Evolutionary conservation across 2,113 vertebrate species (phyloP), one percentile per base, ranked within the genome.

Genomic region (Oncorhynchus keta): DNA sequence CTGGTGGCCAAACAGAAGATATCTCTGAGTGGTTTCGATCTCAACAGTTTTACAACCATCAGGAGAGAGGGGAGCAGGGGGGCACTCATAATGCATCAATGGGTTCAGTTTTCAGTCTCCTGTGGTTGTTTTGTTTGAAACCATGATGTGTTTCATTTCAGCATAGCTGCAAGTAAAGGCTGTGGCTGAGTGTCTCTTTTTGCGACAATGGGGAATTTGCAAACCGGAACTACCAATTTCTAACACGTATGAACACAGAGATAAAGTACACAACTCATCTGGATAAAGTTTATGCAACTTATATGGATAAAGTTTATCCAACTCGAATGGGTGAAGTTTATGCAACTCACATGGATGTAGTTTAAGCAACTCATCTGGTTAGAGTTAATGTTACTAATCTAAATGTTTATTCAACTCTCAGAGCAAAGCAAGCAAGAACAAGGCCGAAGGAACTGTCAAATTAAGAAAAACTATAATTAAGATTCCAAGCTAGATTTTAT

Each of bases 401-500:
- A 22, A 22, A 22, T n/a, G 59, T 62, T 62, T n/a, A 66, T 66
- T 9, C 24, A 13, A 24, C 9, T 66, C 26, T 24, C 7, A 66
- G 13, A 13, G 11, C 24, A 22, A 22, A 64, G 64, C 26, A 12
- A 28, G 22, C 26, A 14, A 30, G 22, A 24, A 28, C n/a, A 74
- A 75, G 49, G 2, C 72, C 28, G 2, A 69, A 62, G 49, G 12
- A 62, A 62, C 59, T 62, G n/a, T 45, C 5, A 24, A 22, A 4
- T 22, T 24, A 35, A 12, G 20, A 73, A 24, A 32, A 70, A 70
- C 66, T 35, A 72, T 66, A 79, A 82, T 75, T 86, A 81, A 73
- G 69, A 84, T 86, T 74, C 78, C 24, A 65, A 30, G 61, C 76
- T 81, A 78, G 88, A 73, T 86, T 86, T 87, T 84, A 81, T 84